Percentiles rank a stretch among this genome's conserved stretches.
Conservation (phyloP, 92 coral and sea anemone genomes). For the Epizoanthus fatuus region DNA sequence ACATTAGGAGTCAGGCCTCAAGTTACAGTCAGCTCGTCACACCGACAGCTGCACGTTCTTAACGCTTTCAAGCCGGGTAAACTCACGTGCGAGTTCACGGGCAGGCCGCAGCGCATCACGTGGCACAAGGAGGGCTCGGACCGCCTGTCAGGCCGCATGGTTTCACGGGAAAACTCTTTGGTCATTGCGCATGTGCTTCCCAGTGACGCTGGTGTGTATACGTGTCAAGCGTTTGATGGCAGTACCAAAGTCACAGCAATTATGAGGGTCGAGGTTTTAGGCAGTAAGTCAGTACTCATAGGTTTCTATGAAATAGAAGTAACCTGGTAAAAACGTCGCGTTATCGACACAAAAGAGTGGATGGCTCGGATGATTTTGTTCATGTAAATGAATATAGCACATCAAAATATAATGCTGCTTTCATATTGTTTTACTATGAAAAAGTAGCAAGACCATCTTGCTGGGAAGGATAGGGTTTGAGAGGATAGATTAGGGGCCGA, state of each 20-base stretch:
- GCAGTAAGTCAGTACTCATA: constrained; percentile 51
- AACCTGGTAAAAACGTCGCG: background rate
- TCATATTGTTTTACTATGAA: too few species aligned
- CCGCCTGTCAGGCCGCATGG: constrained; percentile 80
- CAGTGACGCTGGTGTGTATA: constrained; percentile 78
- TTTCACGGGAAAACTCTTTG: constrained; percentile 71
- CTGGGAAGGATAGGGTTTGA: too few species aligned
- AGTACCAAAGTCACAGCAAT: constrained; percentile 50
- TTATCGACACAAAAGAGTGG: too few species aligned
- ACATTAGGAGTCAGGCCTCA: background rate
- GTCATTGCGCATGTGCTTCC: constrained; percentile 72
- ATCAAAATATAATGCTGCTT: too few species aligned
- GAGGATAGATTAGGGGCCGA: too few species aligned
- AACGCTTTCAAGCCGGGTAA: constrained; percentile 63
- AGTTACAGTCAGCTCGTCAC: constrained; percentile 69
- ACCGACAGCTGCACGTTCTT: constrained; percentile 59
- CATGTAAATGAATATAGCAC: too few species aligned
- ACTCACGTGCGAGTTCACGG: constrained; percentile 68
- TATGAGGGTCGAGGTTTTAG: constrained; percentile 66
- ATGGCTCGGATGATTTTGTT: too few species aligned
- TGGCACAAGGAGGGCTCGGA: constrained; percentile 80
- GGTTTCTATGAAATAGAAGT: too few species aligned
- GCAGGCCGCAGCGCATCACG: constrained; percentile 77
- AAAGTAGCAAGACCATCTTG: too few species aligned
- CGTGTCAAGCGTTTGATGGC: constrained; percentile 80